These are phyloP conservation scores for Malacosoma neustria DNA, from an alignment of 2,888 invertebrate genomes.

Conservation along the genomic window DNA sequence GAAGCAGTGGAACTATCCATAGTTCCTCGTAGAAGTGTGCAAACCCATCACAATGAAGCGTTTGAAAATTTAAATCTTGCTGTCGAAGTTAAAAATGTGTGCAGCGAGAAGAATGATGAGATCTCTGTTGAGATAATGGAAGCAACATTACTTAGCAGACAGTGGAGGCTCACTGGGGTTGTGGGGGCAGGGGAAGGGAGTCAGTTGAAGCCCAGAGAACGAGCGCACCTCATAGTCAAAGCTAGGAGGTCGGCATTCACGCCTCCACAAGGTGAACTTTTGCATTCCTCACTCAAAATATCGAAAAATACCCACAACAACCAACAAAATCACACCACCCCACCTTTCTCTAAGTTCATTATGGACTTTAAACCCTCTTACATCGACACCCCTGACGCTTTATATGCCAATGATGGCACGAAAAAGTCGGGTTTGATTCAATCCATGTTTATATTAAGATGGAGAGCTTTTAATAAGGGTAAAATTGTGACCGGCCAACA, in stretches of 20 bases:
- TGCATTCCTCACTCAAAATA: slow-evolving; percentile 46
- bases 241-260: slow-evolving; percentile 35
- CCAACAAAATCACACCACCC: slow-evolving; percentile 25
- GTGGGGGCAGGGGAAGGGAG: slow-evolving; percentile 37
- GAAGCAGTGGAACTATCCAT: slow-evolving; percentile 75
- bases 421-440: slow-evolving; percentile 41
- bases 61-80: slow-evolving; percentile 78
- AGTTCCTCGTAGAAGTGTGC: slow-evolving; percentile 66
- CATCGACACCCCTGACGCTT: slow-evolving; percentile 31
- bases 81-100: slow-evolving; percentile 81
- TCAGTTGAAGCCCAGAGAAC: slow-evolving; percentile 46
- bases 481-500: slow-evolving; percentile 80
- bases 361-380: slow-evolving; percentile 35
- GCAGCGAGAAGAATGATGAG: slow-evolving; percentile 76
- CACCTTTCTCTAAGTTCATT: slow-evolving; percentile 48
- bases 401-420: slow-evolving; percentile 16
- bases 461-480: slow-evolving; percentile 75
- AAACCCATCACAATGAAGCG: slow-evolving; percentile 35
- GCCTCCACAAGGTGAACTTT: slow-evolving; percentile 32
- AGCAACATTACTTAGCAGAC: slow-evolving; percentile 75
- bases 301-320: slow-evolving; percentile 31
- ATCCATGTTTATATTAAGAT: slow-evolving; percentile 64
- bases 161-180: slow-evolving; percentile 72
- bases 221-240: slow-evolving; percentile 51
- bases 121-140: slow-evolving; percentile 74